Percentiles rank a stretch among this genome's conserved stretches.
Evolutionary conservation across 2,113 vertebrate genomes (phyloP).

Genomic region (Ovibos moschatus): DNA sequence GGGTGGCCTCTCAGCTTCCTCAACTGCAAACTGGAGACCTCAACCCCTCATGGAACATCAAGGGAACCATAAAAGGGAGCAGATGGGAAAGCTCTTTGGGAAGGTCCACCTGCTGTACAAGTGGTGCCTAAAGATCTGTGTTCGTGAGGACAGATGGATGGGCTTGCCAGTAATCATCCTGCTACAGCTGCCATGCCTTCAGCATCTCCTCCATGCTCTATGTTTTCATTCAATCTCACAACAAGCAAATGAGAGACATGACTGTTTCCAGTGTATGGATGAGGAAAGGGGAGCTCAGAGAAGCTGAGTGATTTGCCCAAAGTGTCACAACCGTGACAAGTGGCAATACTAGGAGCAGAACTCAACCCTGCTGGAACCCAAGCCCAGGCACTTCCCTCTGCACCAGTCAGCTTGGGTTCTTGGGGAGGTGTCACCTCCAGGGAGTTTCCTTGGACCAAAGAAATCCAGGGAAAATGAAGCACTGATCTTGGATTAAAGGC

Average conservation of each 20-base stretch:
- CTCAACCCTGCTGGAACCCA: neutral
- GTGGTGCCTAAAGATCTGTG: neutral
- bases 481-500: neutral
- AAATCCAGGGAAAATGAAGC: neutral
- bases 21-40: neutral
- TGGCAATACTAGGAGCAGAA: neutral
- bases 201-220: neutral
- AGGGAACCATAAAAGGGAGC: neutral
- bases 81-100: neutral
- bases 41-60: neutral
- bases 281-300: neutral
- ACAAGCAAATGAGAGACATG: neutral
- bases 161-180: neutral
- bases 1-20: neutral
- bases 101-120: neutral
- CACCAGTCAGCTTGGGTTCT: neutral
- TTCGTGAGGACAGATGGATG: neutral
- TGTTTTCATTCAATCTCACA: neutral
- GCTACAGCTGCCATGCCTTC: neutral
- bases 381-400: neutral
- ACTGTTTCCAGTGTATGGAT: neutral
- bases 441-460: neutral
- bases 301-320: neutral
- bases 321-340: neutral
- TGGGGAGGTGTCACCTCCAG: neutral